phyloP scores from a whole-genome alignment of 2,113 vertebrate genomes.

The Prionailurus viverrinus region DNA sequence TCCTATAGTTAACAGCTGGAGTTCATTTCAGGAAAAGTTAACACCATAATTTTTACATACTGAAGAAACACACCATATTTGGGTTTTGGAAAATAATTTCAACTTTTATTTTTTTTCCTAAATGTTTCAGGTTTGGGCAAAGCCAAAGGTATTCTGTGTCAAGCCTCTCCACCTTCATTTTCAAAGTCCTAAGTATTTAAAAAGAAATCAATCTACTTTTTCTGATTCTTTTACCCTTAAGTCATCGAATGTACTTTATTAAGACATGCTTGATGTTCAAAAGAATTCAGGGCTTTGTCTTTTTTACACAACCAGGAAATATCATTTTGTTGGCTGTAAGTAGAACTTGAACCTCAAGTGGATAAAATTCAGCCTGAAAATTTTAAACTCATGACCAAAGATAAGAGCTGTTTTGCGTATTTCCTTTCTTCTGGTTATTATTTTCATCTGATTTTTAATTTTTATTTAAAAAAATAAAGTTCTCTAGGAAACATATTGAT shows the following conservation, averaged over 20 bases:
- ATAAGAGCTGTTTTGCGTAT: not conserved
- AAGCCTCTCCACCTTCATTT: conserved; percentile 62
- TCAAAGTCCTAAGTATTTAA: conserved; percentile 58
- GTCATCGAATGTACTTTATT: conserved; percentile 49
- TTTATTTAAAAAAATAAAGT: conserved; percentile 43
- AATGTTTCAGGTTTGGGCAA: conserved; percentile 69
- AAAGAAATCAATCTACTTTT: conserved; percentile 54
- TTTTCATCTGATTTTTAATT: conserved; percentile 53
- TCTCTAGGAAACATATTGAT: conserved; percentile 24
- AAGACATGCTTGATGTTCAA: conserved; percentile 19
- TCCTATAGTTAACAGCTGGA: conserved; percentile 33
- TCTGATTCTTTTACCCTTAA: conserved; percentile 55
- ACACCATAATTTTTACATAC: not conserved
- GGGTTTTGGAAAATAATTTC: conserved; percentile 46
- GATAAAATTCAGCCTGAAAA: conserved; percentile 63
- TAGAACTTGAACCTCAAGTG: conserved; percentile 39
- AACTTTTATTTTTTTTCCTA: not conserved
- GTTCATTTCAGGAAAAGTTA: conserved; percentile 50
- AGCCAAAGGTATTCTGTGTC: conserved; percentile 1
- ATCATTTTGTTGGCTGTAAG: conserved; percentile 51
- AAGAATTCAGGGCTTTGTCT: conserved; percentile 60
- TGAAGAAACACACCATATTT: conserved; percentile 15
- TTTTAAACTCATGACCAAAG: conserved; percentile 54
- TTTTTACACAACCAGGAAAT: conserved; percentile 59
- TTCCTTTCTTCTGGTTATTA: conserved; percentile 43